Percentiles rank a stretch among this genome's conserved stretches.
Evolutionary conservation across 1,140 invertebrate species (phyloP).

Genomic region (Tetramorium alpestre): DNA sequence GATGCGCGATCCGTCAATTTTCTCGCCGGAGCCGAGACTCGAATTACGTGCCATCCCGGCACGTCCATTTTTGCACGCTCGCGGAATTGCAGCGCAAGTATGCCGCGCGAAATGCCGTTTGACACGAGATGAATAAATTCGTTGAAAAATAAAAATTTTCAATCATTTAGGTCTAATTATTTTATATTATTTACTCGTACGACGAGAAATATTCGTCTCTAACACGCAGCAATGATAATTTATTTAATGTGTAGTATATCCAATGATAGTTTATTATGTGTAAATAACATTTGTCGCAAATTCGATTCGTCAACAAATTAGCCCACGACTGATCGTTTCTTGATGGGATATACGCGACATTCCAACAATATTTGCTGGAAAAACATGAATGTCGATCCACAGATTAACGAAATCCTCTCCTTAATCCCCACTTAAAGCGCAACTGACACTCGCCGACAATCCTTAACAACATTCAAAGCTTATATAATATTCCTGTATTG

Average conservation of each 20-base stretch:
- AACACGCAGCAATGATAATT: not conserved
- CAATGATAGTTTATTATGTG: not conserved
- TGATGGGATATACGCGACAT: not conserved
- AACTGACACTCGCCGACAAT: not conserved
- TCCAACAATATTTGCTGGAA: not conserved
- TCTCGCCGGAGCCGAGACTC: constrained; percentile 49
- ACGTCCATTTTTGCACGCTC: constrained; percentile 47
- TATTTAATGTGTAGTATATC: not conserved
- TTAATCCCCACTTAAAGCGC: not conserved
- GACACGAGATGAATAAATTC: not conserved
- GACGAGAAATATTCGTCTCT: not conserved
- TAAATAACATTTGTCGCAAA: not conserved
- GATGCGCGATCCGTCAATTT: constrained; percentile 65
- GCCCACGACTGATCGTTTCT: not conserved
- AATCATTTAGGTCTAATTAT: not conserved
- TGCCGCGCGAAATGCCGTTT: constrained; percentile 57
- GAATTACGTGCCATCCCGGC: constrained; percentile 56
- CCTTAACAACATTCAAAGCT: not conserved
- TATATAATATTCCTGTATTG: not conserved
- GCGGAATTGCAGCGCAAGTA: constrained; percentile 49
- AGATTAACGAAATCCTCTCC: not conserved
- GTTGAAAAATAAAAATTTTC: not conserved
- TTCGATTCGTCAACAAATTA: not conserved
- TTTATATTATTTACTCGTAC: not conserved
- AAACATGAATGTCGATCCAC: not conserved